phyloP scores from a whole-genome alignment of 2,113 vertebrate species.

The Cepphus grylle region DNA sequence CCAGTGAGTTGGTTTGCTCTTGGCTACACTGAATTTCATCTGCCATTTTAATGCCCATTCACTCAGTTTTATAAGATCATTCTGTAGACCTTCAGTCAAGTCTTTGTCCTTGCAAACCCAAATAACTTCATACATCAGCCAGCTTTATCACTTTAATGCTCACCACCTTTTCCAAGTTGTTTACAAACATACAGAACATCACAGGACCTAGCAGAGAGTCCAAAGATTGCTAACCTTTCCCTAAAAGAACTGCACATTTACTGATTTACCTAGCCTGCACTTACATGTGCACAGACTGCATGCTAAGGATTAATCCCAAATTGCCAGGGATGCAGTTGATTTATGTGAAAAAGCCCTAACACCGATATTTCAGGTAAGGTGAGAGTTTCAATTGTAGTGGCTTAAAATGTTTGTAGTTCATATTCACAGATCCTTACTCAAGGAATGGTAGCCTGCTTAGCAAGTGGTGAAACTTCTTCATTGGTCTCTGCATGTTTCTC shows the following conservation, averaged over 20 bases:
- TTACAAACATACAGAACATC: neutral
- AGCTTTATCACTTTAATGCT: neutral
- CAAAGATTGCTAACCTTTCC: neutral
- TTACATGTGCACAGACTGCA: too few relatives aligned
- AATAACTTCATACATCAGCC: neutral
- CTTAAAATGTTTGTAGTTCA: neutral
- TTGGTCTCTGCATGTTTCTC: neutral
- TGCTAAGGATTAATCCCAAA: neutral
- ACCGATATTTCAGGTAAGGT: neutral
- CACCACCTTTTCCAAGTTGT: neutral
- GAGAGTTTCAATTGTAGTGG: neutral
- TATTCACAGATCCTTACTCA: neutral
- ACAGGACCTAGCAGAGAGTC: neutral
- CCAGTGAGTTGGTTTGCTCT: neutral
- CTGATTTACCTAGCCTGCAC: neutral
- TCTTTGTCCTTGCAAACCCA: neutral
- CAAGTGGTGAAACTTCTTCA: neutral
- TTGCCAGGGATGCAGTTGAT: neutral
- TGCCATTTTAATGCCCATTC: neutral
- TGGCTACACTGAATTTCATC: neutral
- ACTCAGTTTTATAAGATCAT: neutral
- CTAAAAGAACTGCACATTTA: neutral
- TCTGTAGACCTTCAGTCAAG: neutral
- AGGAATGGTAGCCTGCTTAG: neutral
- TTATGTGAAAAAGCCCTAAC: neutral